Conservation (phyloP, 1,140 invertebrate species). For the Trypoxylus dichotomus region DNA sequence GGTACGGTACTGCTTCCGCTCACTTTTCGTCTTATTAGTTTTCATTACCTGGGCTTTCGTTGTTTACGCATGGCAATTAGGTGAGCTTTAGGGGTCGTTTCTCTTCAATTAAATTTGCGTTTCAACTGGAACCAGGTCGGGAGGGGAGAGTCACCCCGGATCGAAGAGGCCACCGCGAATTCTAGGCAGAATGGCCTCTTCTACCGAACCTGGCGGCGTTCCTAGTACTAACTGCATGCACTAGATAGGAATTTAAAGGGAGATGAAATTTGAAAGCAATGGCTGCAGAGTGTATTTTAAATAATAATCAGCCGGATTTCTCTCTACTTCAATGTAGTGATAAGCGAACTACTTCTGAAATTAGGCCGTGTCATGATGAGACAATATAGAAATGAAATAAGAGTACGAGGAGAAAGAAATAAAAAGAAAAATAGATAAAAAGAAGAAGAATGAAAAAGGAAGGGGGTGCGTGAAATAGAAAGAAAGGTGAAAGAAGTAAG, state of each 20-base stretch:
- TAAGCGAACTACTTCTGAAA: no score
- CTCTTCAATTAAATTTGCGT: constrained; percentile 7
- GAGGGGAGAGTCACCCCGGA: not conserved
- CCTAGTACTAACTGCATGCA: not conserved
- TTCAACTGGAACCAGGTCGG: not conserved
- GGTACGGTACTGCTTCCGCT: not conserved
- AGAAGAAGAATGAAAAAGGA: no score
- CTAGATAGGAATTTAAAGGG: not conserved
- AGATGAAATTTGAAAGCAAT: no score
- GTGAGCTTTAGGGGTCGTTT: not conserved
- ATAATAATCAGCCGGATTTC: not conserved
- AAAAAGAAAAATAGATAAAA: no score
- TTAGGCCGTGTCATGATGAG: no score
- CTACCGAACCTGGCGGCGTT: not conserved
- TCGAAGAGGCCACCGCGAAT: not conserved
- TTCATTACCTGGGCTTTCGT: not conserved
- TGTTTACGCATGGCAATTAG: not conserved
- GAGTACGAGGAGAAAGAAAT: no score
- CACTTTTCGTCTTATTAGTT: not conserved
- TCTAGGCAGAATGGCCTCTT: not conserved
- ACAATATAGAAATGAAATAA: no score
- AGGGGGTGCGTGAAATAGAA: no score
- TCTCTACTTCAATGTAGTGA: no score
- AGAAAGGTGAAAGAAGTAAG: no score
- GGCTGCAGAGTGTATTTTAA: not conserved